Evolutionary conservation across 1,140 invertebrate species (phyloP), one percentile per base, ranked within the genome.

Genomic region (Eubasilissa regina): DNA sequence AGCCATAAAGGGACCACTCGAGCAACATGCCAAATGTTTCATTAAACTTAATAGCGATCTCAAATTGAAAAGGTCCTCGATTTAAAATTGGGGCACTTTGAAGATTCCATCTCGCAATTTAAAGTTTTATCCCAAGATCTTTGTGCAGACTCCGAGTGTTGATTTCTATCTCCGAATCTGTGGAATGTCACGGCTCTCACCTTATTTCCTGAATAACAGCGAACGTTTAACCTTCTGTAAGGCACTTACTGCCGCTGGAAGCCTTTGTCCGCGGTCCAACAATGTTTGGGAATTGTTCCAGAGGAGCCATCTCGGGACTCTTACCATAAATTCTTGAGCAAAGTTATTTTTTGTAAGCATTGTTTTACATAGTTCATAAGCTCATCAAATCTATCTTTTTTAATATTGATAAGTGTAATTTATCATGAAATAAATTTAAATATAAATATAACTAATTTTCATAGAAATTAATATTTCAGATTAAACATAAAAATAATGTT

Each of bases 11-110:
- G 25, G 25, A 35, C 25, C 25, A 35, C 25, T 35, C 6, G 25
- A 58, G 17, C 3, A 58, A 8, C 25, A 19, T 6, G 15, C 55
- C 55, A 58, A 58, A 58, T 58, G 55, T 58, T 58, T 21, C 55
- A 58, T 58, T 58, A 58, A 64, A 64, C 10, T 64, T 13, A 64
- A 64, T 64, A 25, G 35, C 60, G 35, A 62, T 70, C 17, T 47
- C 12, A 47, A 47, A 48, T 70, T 13, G 45, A 70, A 48, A 47
- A 47, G 45, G 6, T 51, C 11, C 45, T 19, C n/a, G 10, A 51
- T 48, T 70, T 48, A 4, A 70, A 70, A 48, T 25, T 70, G 66
- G 25, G 66, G 45, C 21, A 15, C 17, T 21, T 70, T 53, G 12
- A n/a, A 48, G 66, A 51, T 70, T 19, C 47, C 10, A 51, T 70